phyloP scores from a whole-genome alignment of 1,140 invertebrate genomes.

The Tetragnatha versicolor region DNA sequence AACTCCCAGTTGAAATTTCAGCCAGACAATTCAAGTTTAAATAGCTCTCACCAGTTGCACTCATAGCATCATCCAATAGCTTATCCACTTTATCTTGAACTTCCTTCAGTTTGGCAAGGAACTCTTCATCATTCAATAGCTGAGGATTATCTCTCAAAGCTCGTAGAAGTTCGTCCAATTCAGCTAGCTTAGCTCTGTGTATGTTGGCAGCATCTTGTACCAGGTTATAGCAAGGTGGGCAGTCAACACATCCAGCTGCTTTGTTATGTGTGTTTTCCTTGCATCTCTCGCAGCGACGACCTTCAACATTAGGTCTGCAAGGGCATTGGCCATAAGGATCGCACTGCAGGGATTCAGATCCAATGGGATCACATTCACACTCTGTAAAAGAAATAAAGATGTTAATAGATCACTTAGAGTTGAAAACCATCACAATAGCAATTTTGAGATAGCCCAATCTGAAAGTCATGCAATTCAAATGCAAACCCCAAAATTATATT shows the following conservation, averaged over 20 bases:
- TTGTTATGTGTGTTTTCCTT: constrained; percentile 91
- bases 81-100: constrained; percentile 76
- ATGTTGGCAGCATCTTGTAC: constrained; percentile 84
- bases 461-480: too few species aligned
- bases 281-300: constrained; percentile 87
- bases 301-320: constrained; percentile 90
- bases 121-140: constrained; percentile 83
- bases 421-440: too few species aligned
- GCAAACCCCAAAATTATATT: too few species aligned
- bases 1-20: too few species aligned
- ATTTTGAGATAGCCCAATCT: too few species aligned
- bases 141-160: constrained; percentile 78
- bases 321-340: constrained; percentile 83
- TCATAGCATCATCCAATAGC: constrained; percentile 74
- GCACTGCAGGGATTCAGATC: constrained; percentile 84
- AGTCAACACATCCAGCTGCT: constrained; percentile 85
- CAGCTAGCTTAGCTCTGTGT: constrained; percentile 78
- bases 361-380: constrained; percentile 89
- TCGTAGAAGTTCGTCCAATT: constrained; percentile 75
- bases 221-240: constrained; percentile 91
- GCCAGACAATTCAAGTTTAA: too few species aligned
- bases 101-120: constrained; percentile 76
- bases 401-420: not conserved
- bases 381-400: constrained; percentile 58
- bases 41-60: constrained; percentile 68